Percentiles rank a stretch among this genome's conserved stretches.
Conservation (phyloP, 2,797 vertebrate genomes). For the Aplochiton taeniatus region DNA sequence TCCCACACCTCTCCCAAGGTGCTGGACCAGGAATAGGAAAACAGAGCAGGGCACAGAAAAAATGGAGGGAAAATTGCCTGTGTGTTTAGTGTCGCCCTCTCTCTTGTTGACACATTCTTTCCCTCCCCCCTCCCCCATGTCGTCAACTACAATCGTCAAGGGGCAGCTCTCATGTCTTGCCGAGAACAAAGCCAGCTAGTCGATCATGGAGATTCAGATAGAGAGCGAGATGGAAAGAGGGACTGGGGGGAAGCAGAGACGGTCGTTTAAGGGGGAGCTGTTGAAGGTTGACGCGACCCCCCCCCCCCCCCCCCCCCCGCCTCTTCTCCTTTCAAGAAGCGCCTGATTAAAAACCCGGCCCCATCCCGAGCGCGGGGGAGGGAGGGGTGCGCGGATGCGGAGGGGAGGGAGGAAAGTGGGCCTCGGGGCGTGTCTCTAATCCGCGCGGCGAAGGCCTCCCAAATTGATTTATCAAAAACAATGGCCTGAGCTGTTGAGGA, state of each 20-base stretch:
- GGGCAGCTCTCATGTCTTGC: slow-evolving; percentile 16
- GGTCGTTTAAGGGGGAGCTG: slow-evolving; percentile 27
- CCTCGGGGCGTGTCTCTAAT: slow-evolving; percentile 70
- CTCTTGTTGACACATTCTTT: slow-evolving; percentile 50
- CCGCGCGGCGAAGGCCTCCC: slow-evolving; percentile 74
- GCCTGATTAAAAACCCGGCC: slow-evolving; percentile 74
- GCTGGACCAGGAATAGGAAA: slow-evolving; percentile 52
- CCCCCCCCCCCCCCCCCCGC: slow-evolving; percentile 4
- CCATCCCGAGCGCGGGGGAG: slow-evolving; percentile 47
- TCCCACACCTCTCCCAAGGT: not conserved
- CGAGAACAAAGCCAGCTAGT: too few relatives aligned
- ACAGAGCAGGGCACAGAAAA: slow-evolving; percentile 14
- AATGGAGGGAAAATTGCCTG: slow-evolving; percentile 57
- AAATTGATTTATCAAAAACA: slow-evolving; percentile 83
- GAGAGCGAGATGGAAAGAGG: slow-evolving; percentile 35
- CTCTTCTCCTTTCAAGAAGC: slow-evolving; percentile 52
- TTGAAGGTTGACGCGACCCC: slow-evolving; percentile 71
- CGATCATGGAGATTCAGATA: slow-evolving; percentile 29
- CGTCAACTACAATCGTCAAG: slow-evolving; percentile 45
- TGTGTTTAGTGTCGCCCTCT: slow-evolving; percentile 40
- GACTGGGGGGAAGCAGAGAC: slow-evolving; percentile 21
- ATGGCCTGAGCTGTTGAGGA: slow-evolving; percentile 74
- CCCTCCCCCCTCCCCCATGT: slow-evolving; percentile 29
- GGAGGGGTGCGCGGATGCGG: slow-evolving; percentile 57
- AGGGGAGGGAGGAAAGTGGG: slow-evolving; percentile 35